A percentile compares a stretch with the other conserved stretches of the same genome.
phyloP scores from a whole-genome alignment of 2,888 invertebrate species.

The Caenorhabditis sp. region DNA sequence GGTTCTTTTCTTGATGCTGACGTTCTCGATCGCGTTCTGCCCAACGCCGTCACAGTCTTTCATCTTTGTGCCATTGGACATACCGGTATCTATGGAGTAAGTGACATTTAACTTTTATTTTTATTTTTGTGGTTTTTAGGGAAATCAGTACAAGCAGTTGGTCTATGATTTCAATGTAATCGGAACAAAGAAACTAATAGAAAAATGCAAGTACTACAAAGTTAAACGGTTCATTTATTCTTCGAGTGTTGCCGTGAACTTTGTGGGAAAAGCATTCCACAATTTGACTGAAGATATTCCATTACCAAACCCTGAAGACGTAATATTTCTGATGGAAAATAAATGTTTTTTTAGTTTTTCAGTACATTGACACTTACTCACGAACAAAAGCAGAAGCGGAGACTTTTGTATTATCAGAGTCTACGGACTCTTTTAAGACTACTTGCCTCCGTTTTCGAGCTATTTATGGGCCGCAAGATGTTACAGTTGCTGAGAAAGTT shows the following conservation, averaged over 20 bases:
- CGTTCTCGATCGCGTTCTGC: constrained; percentile 16
- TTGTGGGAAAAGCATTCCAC: constrained; percentile 46
- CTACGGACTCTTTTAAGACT: constrained; percentile 11
- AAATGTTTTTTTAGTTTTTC: not conserved
- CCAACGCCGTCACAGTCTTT: constrained; percentile 5
- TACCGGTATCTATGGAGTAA: constrained; percentile 19
- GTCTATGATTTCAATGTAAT: constrained; percentile 26
- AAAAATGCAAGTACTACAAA: constrained; percentile 19
- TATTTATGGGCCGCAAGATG: constrained; percentile 46
- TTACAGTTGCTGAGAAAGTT: constrained; percentile 40
- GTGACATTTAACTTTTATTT: not conserved
- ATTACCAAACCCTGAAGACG: constrained; percentile 14
- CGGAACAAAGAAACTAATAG: constrained; percentile 22
- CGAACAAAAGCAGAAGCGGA: constrained; percentile 36
- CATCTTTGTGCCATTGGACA: constrained; percentile 40
- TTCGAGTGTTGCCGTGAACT: constrained; percentile 24
- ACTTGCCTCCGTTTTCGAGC: constrained; percentile 31
- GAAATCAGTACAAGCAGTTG: not conserved
- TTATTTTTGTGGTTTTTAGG: constrained; percentile 9
- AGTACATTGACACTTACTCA: constrained; percentile 41
- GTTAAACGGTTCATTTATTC: constrained; percentile 49
- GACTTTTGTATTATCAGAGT: not conserved
- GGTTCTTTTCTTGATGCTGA: constrained; percentile 10
- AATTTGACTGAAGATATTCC: constrained; percentile 18
- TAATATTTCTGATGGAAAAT: not conserved